phyloP scores from a whole-genome alignment of 1,140 invertebrate genomes.

The Drosophila pectinifera region DNA sequence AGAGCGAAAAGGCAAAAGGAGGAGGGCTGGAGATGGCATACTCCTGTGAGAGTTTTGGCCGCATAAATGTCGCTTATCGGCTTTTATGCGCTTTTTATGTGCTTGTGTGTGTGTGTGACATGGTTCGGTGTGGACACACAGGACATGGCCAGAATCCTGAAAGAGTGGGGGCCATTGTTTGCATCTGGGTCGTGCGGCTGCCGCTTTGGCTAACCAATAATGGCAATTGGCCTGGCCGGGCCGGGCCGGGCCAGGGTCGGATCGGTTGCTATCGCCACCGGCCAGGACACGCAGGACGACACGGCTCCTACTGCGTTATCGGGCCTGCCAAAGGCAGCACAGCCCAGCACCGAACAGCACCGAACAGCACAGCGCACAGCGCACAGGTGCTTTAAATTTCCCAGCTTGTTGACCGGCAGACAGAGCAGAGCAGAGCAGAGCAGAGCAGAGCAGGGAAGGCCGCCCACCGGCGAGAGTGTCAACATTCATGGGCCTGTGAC shows the following conservation, averaged over 20 bases:
- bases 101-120: conserved; percentile 5
- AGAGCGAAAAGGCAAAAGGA: background rate
- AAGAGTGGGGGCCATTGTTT: conserved; percentile 60
- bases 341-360: background rate
- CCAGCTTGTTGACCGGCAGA: conserved; percentile 70
- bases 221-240: conserved; percentile 68
- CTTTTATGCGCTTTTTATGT: conserved; percentile 79
- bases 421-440: no score
- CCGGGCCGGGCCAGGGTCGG: conserved; percentile 12
- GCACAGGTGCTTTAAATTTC: conserved; percentile 77
- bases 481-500: conserved; percentile 52
- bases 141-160: conserved; percentile 25
- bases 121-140: conserved; percentile 13
- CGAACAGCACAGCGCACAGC: conserved; percentile 30
- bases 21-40: conserved; percentile 26
- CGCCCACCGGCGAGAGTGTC: conserved; percentile 12
- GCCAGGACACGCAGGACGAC: conserved; percentile 54
- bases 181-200: conserved; percentile 72
- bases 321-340: conserved; percentile 48
- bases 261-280: conserved; percentile 62
- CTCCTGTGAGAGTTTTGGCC: conserved; percentile 62
- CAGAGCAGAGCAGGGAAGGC: background rate
- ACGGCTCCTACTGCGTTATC: conserved; percentile 66
- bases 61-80: conserved; percentile 81
- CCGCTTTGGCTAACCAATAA: conserved; percentile 78